Percentiles rank a stretch among this genome's conserved stretches.
Evolutionary conservation across 2,113 vertebrate genomes (phyloP).

Genomic region (Perca schrenkii): DNA sequence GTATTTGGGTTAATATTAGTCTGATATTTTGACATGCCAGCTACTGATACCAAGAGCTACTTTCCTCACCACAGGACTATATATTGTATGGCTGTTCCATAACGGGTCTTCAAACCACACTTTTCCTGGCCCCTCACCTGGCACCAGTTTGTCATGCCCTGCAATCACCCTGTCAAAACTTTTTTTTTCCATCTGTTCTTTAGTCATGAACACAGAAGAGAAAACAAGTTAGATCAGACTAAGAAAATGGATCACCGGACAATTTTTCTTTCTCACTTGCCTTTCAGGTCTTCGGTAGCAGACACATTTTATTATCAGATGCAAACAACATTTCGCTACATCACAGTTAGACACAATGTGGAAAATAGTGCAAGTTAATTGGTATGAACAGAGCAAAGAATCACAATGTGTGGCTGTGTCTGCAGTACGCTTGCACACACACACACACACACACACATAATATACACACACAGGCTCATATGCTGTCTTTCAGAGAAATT

Average conservation of each 20-base stretch:
- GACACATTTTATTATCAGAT: neutral
- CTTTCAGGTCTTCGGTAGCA: too few species aligned
- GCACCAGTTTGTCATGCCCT: too few species aligned
- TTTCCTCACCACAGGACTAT: neutral
- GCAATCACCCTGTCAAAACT: too few species aligned
- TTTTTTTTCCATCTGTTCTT: too few species aligned
- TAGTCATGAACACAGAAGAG: too few species aligned
- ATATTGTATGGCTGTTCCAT: neutral
- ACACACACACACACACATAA: constrained; percentile 9
- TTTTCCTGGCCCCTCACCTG: neutral
- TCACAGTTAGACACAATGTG: neutral
- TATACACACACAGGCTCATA: neutral
- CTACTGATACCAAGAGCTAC: neutral
- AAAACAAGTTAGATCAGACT: too few species aligned
- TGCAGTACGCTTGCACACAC: neutral
- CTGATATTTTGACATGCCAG: neutral
- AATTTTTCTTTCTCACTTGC: too few species aligned
- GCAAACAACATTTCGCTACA: neutral
- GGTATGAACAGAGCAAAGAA: neutral
- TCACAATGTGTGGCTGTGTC: neutral
- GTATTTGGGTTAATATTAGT: neutral
- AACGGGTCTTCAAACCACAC: neutral
- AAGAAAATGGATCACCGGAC: too few species aligned
- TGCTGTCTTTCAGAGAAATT: constrained; percentile 29
- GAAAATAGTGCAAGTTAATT: neutral